Conservation (phyloP, 2,888 invertebrate genomes). For the Iphiclides podalirius region DNA sequence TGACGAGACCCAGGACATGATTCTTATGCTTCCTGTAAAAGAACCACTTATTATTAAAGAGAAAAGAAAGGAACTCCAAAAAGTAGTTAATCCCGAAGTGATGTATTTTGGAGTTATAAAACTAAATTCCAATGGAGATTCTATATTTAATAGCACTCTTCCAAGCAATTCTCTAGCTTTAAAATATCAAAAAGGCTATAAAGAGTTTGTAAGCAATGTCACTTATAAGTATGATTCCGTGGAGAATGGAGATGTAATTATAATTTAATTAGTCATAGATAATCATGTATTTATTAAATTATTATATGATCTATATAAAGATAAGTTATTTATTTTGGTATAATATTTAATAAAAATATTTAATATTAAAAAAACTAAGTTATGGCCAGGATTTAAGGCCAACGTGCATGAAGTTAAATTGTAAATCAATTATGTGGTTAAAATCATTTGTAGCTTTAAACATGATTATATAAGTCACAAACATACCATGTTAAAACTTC, state of each 20-base stretch:
- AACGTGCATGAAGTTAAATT: too few relatives aligned
- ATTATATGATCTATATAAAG: too few relatives aligned
- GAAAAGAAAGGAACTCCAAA: constrained; percentile 40
- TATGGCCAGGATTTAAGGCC: too few relatives aligned
- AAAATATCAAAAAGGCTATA: constrained; percentile 66
- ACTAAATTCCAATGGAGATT: constrained; percentile 50
- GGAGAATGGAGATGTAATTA: constrained; percentile 48
- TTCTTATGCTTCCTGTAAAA: constrained; percentile 58
- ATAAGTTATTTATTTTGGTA: too few relatives aligned
- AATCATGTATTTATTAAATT: too few relatives aligned
- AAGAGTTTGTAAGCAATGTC: constrained; percentile 35
- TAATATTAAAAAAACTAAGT: too few relatives aligned
- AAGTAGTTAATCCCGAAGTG: constrained; percentile 39
- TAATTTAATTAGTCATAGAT: constrained; percentile 37
- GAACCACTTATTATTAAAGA: constrained; percentile 60
- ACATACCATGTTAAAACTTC: too few relatives aligned
- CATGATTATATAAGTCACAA: too few relatives aligned
- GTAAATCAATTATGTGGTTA: too few relatives aligned
- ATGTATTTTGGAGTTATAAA: constrained; percentile 66
- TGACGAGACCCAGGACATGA: constrained; percentile 48
- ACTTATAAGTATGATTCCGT: constrained; percentile 45
- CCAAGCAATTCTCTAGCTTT: constrained; percentile 62
- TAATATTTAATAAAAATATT: too few relatives aligned
- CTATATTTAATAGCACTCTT: constrained; percentile 47
- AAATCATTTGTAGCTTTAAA: too few relatives aligned